Conservation (phyloP, 2,888 invertebrate genomes). For the Quadroppia sp. region DNA sequence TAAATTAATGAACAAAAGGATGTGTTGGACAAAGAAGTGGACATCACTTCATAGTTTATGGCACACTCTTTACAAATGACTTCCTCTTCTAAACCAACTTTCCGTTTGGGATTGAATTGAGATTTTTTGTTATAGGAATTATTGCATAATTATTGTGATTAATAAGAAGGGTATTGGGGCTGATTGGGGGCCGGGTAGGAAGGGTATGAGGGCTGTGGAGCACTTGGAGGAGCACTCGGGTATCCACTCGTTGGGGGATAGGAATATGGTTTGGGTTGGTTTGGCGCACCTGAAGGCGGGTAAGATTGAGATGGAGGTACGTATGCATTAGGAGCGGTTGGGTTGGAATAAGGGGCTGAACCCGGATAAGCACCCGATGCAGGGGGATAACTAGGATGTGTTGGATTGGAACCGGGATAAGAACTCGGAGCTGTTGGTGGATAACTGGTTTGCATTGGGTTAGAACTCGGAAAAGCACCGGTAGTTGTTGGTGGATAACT, state of each 20-base stretch:
- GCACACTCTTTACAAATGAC: too few relatives aligned
- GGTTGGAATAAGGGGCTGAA: too few relatives aligned
- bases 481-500: background rate
- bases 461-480: background rate
- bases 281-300: too few relatives aligned
- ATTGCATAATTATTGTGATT: background rate
- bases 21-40: too few relatives aligned
- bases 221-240: background rate
- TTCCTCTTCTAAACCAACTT: too few relatives aligned
- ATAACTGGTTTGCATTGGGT: background rate
- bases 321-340: too few relatives aligned
- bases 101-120: too few relatives aligned
- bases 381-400: background rate
- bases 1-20: too few relatives aligned
- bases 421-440: background rate
- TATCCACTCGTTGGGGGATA: background rate
- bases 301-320: too few relatives aligned
- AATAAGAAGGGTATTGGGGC: background rate
- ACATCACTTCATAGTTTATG: too few relatives aligned
- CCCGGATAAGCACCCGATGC: conserved; percentile 1
- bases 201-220: conserved; percentile 15
- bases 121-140: too few relatives aligned
- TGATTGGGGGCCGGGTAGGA: conserved; percentile 5
- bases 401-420: background rate
- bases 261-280: too few relatives aligned